Evolutionary conservation across 2,113 vertebrate genomes (phyloP), one percentile per base, ranked within the genome.

Genomic region (Progne subis): DNA sequence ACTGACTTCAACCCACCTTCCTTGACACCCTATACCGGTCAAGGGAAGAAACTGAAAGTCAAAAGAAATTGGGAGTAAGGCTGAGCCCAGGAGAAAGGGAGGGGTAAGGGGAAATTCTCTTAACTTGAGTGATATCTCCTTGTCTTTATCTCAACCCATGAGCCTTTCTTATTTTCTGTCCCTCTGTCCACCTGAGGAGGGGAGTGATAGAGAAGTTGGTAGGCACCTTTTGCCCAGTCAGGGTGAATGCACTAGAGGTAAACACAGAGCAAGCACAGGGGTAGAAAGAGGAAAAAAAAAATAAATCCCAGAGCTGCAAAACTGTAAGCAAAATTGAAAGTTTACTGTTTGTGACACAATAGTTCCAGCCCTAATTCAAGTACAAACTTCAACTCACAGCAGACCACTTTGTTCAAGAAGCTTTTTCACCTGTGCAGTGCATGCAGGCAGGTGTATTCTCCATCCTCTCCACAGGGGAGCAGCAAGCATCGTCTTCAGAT

Each of bases 1-100:
- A 50, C 44, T 76, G 63, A n/a, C n/a, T 31, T 12, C 29, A 37
- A 8, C 4, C 17, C 23, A 46, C 31, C 29, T 55, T 50, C 20
- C 10, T 44, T 10, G 13, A 65, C 4, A 26, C 52, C 5, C 17
- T 67, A 11, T 4, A 17, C 4, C 0, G 0, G 19, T 60, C 14
- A 12, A 8, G 12, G 14, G n/a, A 52, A 21, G 14, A 75, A 63
- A 43, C 1, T 43, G 34, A 43, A 88, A 32, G 19, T 8, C 12
- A 52, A 55, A 75, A 55, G 64, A 31, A 68, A 68, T 7, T 21
- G 4, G 10, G 32, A 21, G 23, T 50, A 16, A 56, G 72, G 28
- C 7, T 52, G 46, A 61, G 29, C 79, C 18, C 9, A 4, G 18
- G 29, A 61, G 34, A 50, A 56, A 79, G 18, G 29, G 14, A 83